Evolutionary conservation across 2,797 vertebrate genomes (phyloP), one percentile per base, ranked within the genome.

Genomic region (Pangasius macronema): DNA sequence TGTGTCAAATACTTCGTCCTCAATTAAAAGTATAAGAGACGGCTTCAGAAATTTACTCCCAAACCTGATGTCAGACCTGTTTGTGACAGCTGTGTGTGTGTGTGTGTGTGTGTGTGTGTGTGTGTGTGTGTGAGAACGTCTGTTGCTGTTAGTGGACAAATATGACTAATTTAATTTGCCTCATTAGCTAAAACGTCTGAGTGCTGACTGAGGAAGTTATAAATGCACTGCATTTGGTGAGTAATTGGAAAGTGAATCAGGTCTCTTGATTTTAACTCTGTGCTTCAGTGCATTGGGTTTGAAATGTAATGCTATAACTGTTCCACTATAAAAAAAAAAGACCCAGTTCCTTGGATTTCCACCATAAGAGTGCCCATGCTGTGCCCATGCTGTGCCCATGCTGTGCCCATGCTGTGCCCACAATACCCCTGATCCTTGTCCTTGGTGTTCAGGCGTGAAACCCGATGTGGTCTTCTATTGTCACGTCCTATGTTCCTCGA

Each of bases 101-200:
- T 49, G 46, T 49, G 30, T 36, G 7, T 20, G 68, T 39, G 67
- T 65, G 63, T 30, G 63, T 30, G 63, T 30, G n/a, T 30, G 67
- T 70, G 65, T 68, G 63, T 30, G 65, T 36, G 65, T 39, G 30
- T 36, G 70, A 24, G 20, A 9, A 18, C 2, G 39, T 46, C 11
- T 42, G 63, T 33, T 22, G 8, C 6, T 63, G 18, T 57, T 61
- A 0, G 22, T 27, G 59, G 27, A 9, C 51, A 33, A 91, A 94
- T 92, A 93, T 51, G 92, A 91, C 90, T 72, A 87, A 91, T 70
- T 33, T 88, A 88, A 89, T 88, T 91, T 27, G 55, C 79, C 91
- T 95, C 93, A 92, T 95, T 94, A 94, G 92, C 91, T 93, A 92
- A 93, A 93, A 92, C 91, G 92, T 89, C 89, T 82, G 90, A 72